Conservation (phyloP, 53 echinoderm and acorn worm genomes). For the Holothuria leucospilota region DNA sequence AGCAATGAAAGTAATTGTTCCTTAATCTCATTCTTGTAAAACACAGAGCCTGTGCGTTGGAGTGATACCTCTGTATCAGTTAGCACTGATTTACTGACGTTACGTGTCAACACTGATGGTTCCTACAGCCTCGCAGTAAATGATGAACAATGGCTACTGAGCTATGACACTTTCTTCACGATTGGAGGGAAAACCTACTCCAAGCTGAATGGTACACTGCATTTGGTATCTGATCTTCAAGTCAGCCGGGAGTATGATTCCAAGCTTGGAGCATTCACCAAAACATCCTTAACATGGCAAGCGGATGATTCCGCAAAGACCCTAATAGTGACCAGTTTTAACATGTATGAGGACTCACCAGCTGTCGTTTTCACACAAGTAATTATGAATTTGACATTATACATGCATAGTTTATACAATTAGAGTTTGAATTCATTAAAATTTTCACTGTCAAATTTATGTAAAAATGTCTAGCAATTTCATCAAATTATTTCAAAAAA, state of each 20-base stretch:
- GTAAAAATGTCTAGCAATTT: too few species aligned
- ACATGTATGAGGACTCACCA: constrained; percentile 13
- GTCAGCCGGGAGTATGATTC: constrained; percentile 34
- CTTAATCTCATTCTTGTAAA: too few species aligned
- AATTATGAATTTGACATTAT: background rate
- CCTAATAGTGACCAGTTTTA: constrained; percentile 36
- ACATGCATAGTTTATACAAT: too few species aligned
- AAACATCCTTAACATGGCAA: constrained; percentile 34
- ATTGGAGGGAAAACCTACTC: constrained; percentile 41
- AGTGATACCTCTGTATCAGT: constrained; percentile 6
- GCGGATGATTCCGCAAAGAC: constrained; percentile 29
- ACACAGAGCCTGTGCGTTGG: constrained; percentile 10
- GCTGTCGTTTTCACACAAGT: constrained; percentile 35
- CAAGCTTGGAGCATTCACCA: constrained; percentile 1
- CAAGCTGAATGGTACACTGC: constrained; percentile 39
- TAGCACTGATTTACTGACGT: background rate
- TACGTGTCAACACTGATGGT: constrained; percentile 39
- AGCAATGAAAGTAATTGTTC: too few species aligned
- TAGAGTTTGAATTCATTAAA: too few species aligned
- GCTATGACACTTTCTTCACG: constrained; percentile 50
- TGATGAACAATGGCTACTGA: constrained; percentile 39
- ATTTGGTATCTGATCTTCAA: constrained; percentile 10
- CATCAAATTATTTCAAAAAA: too few species aligned
- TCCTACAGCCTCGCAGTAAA: constrained; percentile 20
- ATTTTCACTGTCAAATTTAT: too few species aligned